phyloP scores from a whole-genome alignment of 2,888 invertebrate species.

The Acrobasis repandana region DNA sequence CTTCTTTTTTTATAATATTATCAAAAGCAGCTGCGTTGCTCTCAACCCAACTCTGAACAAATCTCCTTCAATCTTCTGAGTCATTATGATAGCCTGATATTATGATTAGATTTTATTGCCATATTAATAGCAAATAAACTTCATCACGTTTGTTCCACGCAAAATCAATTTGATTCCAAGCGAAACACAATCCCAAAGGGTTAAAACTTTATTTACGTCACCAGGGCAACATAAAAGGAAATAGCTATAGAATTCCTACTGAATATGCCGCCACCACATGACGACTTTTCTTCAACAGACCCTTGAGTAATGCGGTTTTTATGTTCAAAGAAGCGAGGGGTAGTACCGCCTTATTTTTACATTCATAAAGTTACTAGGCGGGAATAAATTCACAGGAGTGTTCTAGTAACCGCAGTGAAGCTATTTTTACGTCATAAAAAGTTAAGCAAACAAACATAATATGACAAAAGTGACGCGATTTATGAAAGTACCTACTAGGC shows the following conservation, averaged over 20 bases:
- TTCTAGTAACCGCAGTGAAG: conserved; percentile 28
- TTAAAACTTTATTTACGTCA: conserved; percentile 39
- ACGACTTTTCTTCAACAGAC: conserved; percentile 25
- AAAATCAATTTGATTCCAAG: not conserved
- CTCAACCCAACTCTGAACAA: not conserved
- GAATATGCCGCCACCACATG: conserved; percentile 2
- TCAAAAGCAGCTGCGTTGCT: not conserved
- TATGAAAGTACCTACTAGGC: too few species aligned
- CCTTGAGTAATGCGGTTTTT: conserved; percentile 16
- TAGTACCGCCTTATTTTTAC: conserved; percentile 46
- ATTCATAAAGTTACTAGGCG: conserved; percentile 60
- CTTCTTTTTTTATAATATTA: conserved; percentile 3
- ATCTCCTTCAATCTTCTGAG: not conserved
- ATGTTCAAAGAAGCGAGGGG: conserved; percentile 10
- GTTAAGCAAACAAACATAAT: too few species aligned
- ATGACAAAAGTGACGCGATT: too few species aligned
- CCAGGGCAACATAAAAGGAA: conserved; percentile 42
- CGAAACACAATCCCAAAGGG: conserved; percentile 38
- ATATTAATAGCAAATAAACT: not conserved
- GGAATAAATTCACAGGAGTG: conserved; percentile 44
- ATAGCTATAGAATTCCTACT: conserved; percentile 4
- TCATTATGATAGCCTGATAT: conserved; percentile 38
- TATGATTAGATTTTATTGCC: conserved; percentile 43
- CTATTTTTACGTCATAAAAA: not conserved
- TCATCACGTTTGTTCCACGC: not conserved